Conservation (phyloP, 2,888 invertebrate species). For the Formica aserva region DNA sequence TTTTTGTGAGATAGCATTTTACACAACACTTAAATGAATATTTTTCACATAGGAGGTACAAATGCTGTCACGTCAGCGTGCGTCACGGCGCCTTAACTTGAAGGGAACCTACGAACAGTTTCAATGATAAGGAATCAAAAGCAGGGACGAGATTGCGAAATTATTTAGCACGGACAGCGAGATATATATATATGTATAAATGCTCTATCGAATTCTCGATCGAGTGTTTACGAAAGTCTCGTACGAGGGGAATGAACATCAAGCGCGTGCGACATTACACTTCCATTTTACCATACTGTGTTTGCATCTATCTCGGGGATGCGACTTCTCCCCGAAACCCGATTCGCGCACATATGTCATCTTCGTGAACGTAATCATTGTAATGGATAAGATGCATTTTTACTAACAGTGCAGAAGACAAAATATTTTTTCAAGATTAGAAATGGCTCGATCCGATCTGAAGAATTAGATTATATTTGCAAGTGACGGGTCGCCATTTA, state of each 20-base stretch:
- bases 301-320: slow-evolving; percentile 41
- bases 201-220: slow-evolving; percentile 52
- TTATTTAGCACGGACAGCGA: slow-evolving; percentile 71
- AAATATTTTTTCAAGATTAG: slow-evolving; percentile 35
- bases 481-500: slow-evolving; percentile 12
- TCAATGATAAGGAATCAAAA: slow-evolving; percentile 76
- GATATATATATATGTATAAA: slow-evolving; percentile 43
- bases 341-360: slow-evolving; percentile 63
- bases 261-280: slow-evolving; percentile 58
- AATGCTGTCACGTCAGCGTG: slow-evolving; percentile 63
- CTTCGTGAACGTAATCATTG: slow-evolving; percentile 63
- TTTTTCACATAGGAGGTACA: slow-evolving; percentile 79
- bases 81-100: slow-evolving; percentile 63
- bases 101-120: slow-evolving; percentile 80
- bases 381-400: slow-evolving; percentile 69
- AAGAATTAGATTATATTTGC: slow-evolving; percentile 48
- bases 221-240: slow-evolving; percentile 5
- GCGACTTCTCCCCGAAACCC: slow-evolving; percentile 18
- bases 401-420: slow-evolving; percentile 52
- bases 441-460: slow-evolving; percentile 14
- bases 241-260: slow-evolving; percentile 37
- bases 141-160: slow-evolving; percentile 66
- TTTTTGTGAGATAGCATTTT: slow-evolving; percentile 84
- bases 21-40: slow-evolving; percentile 77
- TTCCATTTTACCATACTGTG: slow-evolving; percentile 57